Conservation (phyloP, 2,888 invertebrate genomes). For the Serrognathus titanus region DNA sequence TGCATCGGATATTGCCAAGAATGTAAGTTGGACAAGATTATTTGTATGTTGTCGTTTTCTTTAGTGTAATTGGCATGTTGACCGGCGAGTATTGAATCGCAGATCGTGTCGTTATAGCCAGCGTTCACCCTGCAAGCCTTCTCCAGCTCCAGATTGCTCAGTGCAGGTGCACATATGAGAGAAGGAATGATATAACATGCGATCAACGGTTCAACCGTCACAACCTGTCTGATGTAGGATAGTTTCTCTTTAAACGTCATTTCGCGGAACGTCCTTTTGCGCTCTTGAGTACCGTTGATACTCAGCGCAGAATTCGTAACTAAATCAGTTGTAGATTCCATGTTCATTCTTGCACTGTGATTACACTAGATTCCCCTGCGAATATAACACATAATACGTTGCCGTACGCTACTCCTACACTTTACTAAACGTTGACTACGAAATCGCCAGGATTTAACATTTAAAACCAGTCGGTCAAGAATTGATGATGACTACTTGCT, state of each 20-base stretch:
- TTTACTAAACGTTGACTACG: too few relatives aligned
- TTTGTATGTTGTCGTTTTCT: slow-evolving; percentile 49
- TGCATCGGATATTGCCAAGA: slow-evolving; percentile 42
- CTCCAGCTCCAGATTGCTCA: slow-evolving; percentile 55
- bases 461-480: too few relatives aligned
- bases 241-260: slow-evolving; percentile 24
- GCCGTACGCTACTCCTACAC: neutral
- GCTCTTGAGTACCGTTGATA: neutral
- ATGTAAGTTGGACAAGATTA: slow-evolving; percentile 49
- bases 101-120: slow-evolving; percentile 51
- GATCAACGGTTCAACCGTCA: slow-evolving; percentile 45
- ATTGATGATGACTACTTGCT: too few relatives aligned
- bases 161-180: slow-evolving; percentile 45
- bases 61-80: slow-evolving; percentile 36
- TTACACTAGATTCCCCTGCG: neutral
- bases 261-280: slow-evolving; percentile 16
- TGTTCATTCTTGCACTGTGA: neutral
- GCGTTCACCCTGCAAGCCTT: slow-evolving; percentile 57
- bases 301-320: slow-evolving; percentile 5
- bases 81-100: slow-evolving; percentile 46
- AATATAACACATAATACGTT: neutral
- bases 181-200: slow-evolving; percentile 39
- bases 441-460: too few relatives aligned
- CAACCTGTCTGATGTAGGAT: slow-evolving; percentile 32
- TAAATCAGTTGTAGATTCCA: slow-evolving; percentile 14